A percentile compares a stretch with the other conserved stretches of the same genome.
These are phyloP conservation scores for Pseudoips prasinana DNA, from an alignment of 2,888 invertebrate species.

Conservation along the genomic window DNA sequence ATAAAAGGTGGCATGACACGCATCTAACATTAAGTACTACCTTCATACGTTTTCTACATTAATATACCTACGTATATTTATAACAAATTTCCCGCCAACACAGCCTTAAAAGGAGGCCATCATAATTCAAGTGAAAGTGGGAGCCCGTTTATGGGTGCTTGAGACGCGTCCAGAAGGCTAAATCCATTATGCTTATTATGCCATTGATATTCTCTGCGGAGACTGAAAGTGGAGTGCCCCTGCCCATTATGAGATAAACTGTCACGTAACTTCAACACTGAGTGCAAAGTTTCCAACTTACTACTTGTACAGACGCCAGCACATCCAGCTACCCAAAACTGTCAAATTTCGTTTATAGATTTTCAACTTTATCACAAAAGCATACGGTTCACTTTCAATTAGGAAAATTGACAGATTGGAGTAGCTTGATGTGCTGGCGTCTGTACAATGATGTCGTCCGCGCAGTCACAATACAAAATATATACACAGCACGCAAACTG, in stretches of 20 bases:
- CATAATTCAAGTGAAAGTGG: constrained; percentile 60
- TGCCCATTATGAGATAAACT: constrained; percentile 41
- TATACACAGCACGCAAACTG: constrained; percentile 5
- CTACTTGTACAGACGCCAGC: too few relatives aligned
- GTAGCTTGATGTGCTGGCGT: too few relatives aligned
- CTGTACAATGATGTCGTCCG: constrained; percentile 14
- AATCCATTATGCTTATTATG: constrained; percentile 56
- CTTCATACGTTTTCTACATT: too few relatives aligned
- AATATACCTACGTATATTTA: too few relatives aligned
- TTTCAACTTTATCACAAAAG: too few relatives aligned
- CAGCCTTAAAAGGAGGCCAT: constrained; percentile 42
- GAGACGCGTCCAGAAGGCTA: constrained; percentile 44
- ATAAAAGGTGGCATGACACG: too few relatives aligned
- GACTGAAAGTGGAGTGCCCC: constrained; percentile 43
- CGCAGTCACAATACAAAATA: too few relatives aligned
- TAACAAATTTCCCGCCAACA: constrained; percentile 28
- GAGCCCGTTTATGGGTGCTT: constrained; percentile 37
- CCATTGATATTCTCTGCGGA: constrained; percentile 58
- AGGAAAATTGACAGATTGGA: too few relatives aligned
- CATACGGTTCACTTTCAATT: too few relatives aligned
- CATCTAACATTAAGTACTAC: too few relatives aligned
- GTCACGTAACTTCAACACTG: constrained; percentile 26
- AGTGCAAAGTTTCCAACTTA: constrained; percentile 28
- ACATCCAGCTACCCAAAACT: too few relatives aligned
- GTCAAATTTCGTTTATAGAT: too few relatives aligned